Percentiles rank a stretch among this genome's conserved stretches.
phyloP scores from a whole-genome alignment of 2,888 invertebrate genomes.

The Synanthedon tipuliformis region DNA sequence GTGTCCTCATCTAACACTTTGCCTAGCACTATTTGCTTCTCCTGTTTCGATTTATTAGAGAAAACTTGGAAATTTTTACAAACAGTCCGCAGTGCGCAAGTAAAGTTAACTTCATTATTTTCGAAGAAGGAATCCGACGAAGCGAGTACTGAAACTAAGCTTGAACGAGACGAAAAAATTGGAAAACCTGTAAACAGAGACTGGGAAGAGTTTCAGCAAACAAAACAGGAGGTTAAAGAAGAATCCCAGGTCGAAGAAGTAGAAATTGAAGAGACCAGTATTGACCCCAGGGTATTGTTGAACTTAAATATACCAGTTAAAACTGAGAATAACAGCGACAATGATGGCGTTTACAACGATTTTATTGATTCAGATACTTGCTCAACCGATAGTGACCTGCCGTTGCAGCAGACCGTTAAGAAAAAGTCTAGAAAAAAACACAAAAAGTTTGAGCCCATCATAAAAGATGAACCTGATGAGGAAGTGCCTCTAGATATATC shows the following conservation, averaged over 20 bases:
- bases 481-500: slow-evolving; percentile 11
- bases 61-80: slow-evolving; percentile 53
- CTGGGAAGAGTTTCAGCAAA: slow-evolving; percentile 42
- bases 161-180: slow-evolving; percentile 8
- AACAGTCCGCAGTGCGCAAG: slow-evolving; percentile 44
- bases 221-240: slow-evolving; percentile 37
- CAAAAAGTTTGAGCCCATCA: slow-evolving; percentile 1
- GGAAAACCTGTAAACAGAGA: slow-evolving; percentile 43
- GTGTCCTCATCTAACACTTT: slow-evolving; percentile 27
- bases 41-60: slow-evolving; percentile 54
- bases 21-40: slow-evolving; percentile 52
- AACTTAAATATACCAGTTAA: slow-evolving; percentile 26
- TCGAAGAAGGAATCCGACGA: slow-evolving; percentile 14
- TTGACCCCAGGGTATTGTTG: slow-evolving; percentile 23
- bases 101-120: slow-evolving; percentile 34
- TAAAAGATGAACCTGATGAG: not conserved
- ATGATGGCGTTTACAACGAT: slow-evolving; percentile 13
- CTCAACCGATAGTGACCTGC: slow-evolving; percentile 43
- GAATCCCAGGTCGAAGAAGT: slow-evolving; percentile 21
- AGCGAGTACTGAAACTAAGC: slow-evolving; percentile 10
- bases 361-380: slow-evolving; percentile 16
- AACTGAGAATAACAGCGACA: slow-evolving; percentile 25
- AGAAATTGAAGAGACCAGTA: slow-evolving; percentile 14
- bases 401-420: slow-evolving; percentile 24
- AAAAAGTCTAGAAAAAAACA: slow-evolving; percentile 32